A percentile compares a stretch with the other conserved stretches of the same genome.
Conservation (phyloP, 2,113 vertebrate species). For the Falco punctatus region DNA sequence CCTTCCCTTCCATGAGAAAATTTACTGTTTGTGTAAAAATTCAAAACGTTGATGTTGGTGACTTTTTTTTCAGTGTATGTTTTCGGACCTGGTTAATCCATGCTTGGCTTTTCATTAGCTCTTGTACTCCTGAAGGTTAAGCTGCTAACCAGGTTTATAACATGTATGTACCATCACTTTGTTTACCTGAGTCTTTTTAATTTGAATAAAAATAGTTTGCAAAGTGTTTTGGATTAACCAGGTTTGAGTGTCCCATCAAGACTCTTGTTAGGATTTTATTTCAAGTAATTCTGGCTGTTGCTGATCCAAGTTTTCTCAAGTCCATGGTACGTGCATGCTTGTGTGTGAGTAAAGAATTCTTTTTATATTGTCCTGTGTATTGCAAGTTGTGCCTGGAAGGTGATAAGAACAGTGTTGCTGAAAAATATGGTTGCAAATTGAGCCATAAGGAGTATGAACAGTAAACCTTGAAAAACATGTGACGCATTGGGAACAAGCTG, state of each 20-base stretch:
- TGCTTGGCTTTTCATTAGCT: constrained; percentile 76
- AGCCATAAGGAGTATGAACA: neutral
- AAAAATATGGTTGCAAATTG: neutral
- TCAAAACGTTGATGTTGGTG: constrained; percentile 56
- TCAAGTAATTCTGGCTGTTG: constrained; percentile 10
- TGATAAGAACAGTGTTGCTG: neutral
- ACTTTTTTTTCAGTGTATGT: constrained; percentile 60
- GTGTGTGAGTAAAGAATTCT: neutral
- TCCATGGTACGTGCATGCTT: neutral
- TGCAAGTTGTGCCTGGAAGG: neutral
- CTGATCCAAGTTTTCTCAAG: neutral
- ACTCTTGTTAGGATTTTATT: constrained; percentile 46
- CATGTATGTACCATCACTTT: constrained; percentile 81
- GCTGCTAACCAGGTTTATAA: constrained; percentile 76
- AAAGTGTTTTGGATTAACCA: constrained; percentile 81
- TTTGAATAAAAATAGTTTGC: constrained; percentile 85
- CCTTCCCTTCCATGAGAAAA: constrained; percentile 65
- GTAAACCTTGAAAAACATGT: neutral
- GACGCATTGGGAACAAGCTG: neutral
- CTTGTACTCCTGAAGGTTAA: constrained; percentile 73
- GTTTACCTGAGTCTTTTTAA: constrained; percentile 82
- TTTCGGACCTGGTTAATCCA: constrained; percentile 77
- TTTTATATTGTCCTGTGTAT: neutral
- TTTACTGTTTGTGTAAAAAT: constrained; percentile 68
- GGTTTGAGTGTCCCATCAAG: constrained; percentile 73